These are phyloP conservation scores for Platyscapa corneri DNA, from an alignment of 1,140 invertebrate genomes.

Conservation along the genomic window DNA sequence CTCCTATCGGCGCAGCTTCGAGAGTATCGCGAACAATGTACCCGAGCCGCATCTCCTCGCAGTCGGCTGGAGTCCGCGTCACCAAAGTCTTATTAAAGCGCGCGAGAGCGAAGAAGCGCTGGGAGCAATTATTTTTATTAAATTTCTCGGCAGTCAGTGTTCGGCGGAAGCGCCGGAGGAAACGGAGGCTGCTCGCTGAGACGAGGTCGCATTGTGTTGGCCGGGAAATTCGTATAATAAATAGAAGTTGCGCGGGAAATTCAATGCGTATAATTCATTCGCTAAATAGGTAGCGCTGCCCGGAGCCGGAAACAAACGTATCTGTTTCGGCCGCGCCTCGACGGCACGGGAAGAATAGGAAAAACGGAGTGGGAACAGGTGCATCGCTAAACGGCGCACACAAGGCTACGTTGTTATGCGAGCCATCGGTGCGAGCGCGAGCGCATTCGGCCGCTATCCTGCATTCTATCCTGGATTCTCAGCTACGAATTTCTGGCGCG, in stretches of 20 bases:
- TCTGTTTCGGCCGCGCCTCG: not conserved
- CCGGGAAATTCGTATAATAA: constrained; percentile 19
- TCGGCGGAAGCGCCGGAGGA: not conserved
- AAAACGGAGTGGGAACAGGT: constrained; percentile 1
- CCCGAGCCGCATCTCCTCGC: not conserved
- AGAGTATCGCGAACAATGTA: not conserved
- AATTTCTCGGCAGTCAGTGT: not conserved
- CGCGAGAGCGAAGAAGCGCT: not conserved
- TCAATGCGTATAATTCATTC: constrained; percentile 19
- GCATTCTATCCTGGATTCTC: constrained; percentile 2
- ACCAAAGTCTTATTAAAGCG: not conserved
- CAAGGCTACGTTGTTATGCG: not conserved
- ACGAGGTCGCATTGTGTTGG: not conserved
- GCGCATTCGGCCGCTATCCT: not conserved
- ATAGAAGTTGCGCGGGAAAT: not conserved
- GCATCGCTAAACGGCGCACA: not conserved
- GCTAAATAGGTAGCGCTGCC: not conserved
- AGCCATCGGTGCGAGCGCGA: not conserved
- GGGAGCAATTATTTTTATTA: not conserved
- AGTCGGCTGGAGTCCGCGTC: not conserved
- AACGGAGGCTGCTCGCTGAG: not conserved
- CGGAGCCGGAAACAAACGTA: not conserved
- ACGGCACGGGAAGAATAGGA: not conserved
- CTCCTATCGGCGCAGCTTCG: too few species aligned
- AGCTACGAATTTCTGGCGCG: not conserved